These are phyloP conservation scores for Wasmannia auropunctata DNA, from an alignment of 1,140 invertebrate species.

Conservation along the genomic window DNA sequence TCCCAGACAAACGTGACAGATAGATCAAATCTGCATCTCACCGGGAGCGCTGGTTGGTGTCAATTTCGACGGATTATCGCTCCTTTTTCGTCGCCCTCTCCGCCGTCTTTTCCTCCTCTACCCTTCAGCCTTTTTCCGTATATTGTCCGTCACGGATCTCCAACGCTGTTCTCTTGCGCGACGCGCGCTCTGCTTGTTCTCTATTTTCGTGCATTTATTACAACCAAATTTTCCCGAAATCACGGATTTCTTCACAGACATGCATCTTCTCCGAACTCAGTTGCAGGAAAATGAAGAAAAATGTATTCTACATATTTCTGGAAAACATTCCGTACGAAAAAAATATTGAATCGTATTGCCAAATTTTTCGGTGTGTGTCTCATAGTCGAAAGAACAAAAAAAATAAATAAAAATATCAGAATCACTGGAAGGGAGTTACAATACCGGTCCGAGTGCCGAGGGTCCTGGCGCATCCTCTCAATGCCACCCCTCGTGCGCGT, in stretches of 20 bases:
- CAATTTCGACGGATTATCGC: conserved; percentile 83
- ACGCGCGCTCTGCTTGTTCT: background rate
- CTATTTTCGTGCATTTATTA: background rate
- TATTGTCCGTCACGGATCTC: background rate
- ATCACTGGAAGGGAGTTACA: background rate
- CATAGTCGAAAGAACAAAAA: background rate
- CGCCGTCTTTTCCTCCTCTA: background rate
- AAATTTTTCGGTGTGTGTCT: background rate
- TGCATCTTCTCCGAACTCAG: background rate
- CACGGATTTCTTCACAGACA: background rate
- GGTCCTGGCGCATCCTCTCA: conserved; percentile 31
- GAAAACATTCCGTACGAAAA: background rate
- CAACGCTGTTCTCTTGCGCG: background rate
- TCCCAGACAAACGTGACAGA: conserved; percentile 83
- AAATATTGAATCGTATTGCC: background rate
- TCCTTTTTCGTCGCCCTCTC: conserved; percentile 34
- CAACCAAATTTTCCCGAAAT: conserved; percentile 2
- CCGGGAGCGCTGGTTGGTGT: conserved; percentile 78
- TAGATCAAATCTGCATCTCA: conserved; percentile 84
- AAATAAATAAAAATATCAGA: background rate
- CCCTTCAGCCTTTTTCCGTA: background rate
- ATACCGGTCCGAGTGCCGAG: background rate
- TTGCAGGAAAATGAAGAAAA: background rate
- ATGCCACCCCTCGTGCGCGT: conserved; percentile 15
- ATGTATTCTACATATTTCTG: too few relatives aligned